Evolutionary conservation across 2,888 invertebrate genomes (phyloP), one percentile per base, ranked within the genome.

Genomic region (Hetaerina titia): DNA sequence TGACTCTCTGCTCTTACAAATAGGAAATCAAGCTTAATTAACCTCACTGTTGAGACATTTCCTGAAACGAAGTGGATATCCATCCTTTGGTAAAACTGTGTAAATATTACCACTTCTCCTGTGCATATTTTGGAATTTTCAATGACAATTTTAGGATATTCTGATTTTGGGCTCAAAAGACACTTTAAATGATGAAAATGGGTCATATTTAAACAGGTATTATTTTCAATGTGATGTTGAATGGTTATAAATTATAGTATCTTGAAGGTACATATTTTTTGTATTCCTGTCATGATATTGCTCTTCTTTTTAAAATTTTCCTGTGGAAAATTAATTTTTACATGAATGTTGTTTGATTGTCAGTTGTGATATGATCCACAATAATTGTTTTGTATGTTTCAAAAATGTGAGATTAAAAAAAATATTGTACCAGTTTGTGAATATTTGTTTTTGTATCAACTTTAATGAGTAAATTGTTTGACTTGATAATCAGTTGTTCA

Each of bases 391-490:
- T 81, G 81, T 69, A 25, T 81, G 81, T 81, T 81, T 81, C 31
- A 7, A 81, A 81, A 31, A 81, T 81, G 81, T 9, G 69, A 81
- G 81, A 6, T 81, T 81, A 31, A 45, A 45, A 45, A 45, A 19
- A 31, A 81, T 81, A 31, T 81, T 81, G 81, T 81, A 81, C 31
- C 31, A 81, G 81, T 81, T 81, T 81, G 31, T 81, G 81, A 81
- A 81, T 81, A 31, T 81, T 69, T 81, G 81, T 81, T 81, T 81
- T 81, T 31, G 31, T 81, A 81, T 31, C 81, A 81, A 81, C 31
- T 15, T 2, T 2, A 81, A 31, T 81, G 81, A 81, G 81, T 81
- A 81, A 81, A 81, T 81, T 81, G 81, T 81, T 81, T 81, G 81
- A 11, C 81, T 81, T 81, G 13, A 15, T 81, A 31, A 31, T 31